Evolutionary conservation across 2,888 invertebrate species (phyloP).

Genomic region (Chalcis sispes): DNA sequence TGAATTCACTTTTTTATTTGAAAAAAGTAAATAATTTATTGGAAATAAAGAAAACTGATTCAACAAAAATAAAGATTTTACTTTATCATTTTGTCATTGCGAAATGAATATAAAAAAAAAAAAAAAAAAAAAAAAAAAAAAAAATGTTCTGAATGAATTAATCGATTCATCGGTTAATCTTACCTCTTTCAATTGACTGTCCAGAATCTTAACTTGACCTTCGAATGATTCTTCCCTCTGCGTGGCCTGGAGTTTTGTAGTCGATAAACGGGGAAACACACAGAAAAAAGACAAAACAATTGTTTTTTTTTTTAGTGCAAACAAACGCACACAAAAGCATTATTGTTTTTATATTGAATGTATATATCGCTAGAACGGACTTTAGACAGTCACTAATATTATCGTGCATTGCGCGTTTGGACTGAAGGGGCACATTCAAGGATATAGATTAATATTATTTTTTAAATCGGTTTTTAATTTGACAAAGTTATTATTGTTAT

Average conservation of each 20-base stretch:
- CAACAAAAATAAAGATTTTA: too few species aligned
- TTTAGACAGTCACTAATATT: constrained; percentile 25
- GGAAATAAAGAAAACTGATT: too few species aligned
- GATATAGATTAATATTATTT: constrained; percentile 22
- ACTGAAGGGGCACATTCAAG: constrained; percentile 9
- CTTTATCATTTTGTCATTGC: too few species aligned
- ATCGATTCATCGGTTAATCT: constrained; percentile 64
- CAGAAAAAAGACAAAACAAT: constrained; percentile 72
- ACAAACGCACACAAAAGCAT: constrained; percentile 42
- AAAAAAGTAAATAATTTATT: too few species aligned
- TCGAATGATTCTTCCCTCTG: constrained; percentile 96
- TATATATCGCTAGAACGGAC: constrained; percentile 1
- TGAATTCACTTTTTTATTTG: too few species aligned
- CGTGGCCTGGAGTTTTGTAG: constrained; percentile 81
- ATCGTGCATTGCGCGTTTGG: background rate
- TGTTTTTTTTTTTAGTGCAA: constrained; percentile 58
- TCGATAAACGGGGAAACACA: constrained; percentile 62
- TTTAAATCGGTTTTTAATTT: too few species aligned
- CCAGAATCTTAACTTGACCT: constrained; percentile 92
- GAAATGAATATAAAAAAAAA: too few species aligned
- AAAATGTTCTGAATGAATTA: background rate
- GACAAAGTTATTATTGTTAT: too few species aligned
- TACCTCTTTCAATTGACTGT: constrained; percentile 96
- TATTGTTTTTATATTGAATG: background rate
- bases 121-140: too few species aligned